Conservation (phyloP, 2,888 invertebrate species). For the Rhagium mordax region DNA sequence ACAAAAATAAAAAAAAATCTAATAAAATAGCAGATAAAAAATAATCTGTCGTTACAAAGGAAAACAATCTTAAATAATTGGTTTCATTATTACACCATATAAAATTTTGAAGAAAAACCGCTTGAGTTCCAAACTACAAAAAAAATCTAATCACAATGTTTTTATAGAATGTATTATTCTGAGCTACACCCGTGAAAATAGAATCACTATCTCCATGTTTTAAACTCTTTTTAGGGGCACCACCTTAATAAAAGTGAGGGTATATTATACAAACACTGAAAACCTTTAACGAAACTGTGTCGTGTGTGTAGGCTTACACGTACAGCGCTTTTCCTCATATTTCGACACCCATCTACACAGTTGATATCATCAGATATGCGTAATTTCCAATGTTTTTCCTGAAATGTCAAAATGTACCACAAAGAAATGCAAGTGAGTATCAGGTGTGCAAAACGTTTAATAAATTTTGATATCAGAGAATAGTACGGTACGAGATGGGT, state of each 20-base stretch:
- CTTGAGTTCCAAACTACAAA: slow-evolving; percentile 28
- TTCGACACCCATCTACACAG: too few species aligned
- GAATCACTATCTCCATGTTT: slow-evolving; percentile 50
- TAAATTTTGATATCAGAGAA: too few species aligned
- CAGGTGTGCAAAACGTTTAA: too few species aligned
- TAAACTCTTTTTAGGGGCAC: slow-evolving; percentile 50
- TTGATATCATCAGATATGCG: too few species aligned
- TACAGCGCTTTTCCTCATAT: too few species aligned
- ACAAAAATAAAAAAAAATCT: slow-evolving; percentile 57
- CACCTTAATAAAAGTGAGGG: slow-evolving; percentile 46
- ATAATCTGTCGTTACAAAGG: slow-evolving; percentile 47
- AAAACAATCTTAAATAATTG: slow-evolving; percentile 37
- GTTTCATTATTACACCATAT: slow-evolving; percentile 28
- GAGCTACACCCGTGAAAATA: slow-evolving; percentile 59
- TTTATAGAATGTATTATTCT: slow-evolving; percentile 58
- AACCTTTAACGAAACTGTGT: slow-evolving; percentile 30
- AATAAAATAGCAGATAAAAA: slow-evolving; percentile 47
- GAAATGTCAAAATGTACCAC: too few species aligned
- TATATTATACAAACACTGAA: slow-evolving; percentile 25
- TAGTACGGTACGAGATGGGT: too few species aligned
- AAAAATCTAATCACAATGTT: slow-evolving; percentile 59
- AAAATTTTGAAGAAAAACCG: slow-evolving; percentile 47
- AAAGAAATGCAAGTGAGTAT: too few species aligned
- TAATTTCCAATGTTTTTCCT: too few species aligned
- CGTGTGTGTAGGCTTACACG: background rate